phyloP scores from a whole-genome alignment of 2,113 vertebrate species.

The Pogonocichla stellata region DNA sequence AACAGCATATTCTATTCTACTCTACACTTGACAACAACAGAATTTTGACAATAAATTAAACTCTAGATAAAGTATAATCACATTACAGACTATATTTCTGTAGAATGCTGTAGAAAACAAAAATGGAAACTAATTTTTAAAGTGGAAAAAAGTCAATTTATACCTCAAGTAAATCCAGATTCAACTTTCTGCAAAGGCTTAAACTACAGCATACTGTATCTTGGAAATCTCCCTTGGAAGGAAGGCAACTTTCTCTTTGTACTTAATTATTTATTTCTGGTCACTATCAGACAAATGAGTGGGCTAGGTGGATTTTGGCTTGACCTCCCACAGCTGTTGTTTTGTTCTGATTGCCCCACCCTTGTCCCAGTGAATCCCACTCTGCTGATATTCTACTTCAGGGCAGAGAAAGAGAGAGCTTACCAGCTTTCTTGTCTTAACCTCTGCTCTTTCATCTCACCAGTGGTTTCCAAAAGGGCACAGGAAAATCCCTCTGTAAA shows the following conservation, averaged over 20 bases:
- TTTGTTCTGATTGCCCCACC: neutral
- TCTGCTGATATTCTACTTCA: neutral
- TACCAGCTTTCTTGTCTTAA: neutral
- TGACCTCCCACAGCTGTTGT: neutral
- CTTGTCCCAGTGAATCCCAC: neutral
- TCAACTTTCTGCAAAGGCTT: neutral
- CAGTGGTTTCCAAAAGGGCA: neutral
- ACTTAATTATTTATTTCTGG: neutral
- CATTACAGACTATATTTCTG: neutral
- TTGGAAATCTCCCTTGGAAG: neutral
- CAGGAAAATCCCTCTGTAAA: neutral
- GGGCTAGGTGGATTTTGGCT: neutral
- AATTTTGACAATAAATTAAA: neutral
- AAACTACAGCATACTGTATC: neutral
- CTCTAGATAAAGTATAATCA: neutral
- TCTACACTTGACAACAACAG: neutral
- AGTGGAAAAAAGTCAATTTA: neutral
- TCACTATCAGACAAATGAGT: neutral
- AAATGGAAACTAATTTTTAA: neutral
- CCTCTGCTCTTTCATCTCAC: neutral
- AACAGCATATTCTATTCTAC: neutral
- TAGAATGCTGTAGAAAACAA: neutral
- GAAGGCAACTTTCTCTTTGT: neutral
- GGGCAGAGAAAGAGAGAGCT: neutral
- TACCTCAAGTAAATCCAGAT: neutral